Evolutionary conservation across 30 jellyfish, hydroid and myxozoan genomes (phyloP), one percentile per base, ranked within the genome.

Genomic region (Mastigias papua): DNA sequence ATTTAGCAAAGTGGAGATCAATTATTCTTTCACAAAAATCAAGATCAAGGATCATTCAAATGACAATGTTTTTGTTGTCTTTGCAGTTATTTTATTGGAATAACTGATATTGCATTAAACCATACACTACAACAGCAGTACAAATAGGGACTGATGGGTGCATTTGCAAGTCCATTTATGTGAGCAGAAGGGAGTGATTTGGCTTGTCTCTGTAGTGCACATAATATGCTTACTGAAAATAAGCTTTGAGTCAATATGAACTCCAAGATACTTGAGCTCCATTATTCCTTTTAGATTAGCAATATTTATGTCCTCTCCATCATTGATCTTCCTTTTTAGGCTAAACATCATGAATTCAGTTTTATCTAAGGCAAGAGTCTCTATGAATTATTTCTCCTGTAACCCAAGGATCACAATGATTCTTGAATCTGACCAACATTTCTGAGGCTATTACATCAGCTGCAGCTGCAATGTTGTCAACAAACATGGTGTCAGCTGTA

Each of bases 1-100:
- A 80, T 80, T 80, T 80, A 32, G 90, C 90, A 61, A 80, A 80
- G 90, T 80, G 90, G 90, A 42, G 66, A 62, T 62, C 82, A 80
- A 73, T 80, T 80, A 80, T 80, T 49, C 90, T 80, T 62, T 80
- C 90, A 80, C 63, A 82, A 80, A n/a, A 80, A 37, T 34, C 82
- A 80, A 65, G 82, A 80, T 80, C 82, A 64, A 62, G 82, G 82
- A 80, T 1, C 71, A 80, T 4, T 80, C 90, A 57, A 80, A 80
- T 80, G 75, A 78, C 31, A 46, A 78, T 78, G 48, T 63, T 80
- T n/a, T 64, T 80, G 82, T 80, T 80, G 72, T 80, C 90, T 80
- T 80, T 80, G 82, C 81, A 61, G 69, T 65, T 62, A 82, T 80
- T 80, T 80, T 63, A 80, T 80, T 80, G 62, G 82, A 34, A 82